Evolutionary conservation across 1,140 invertebrate species (phyloP).

Genomic region (Zelostemma sp.): DNA sequence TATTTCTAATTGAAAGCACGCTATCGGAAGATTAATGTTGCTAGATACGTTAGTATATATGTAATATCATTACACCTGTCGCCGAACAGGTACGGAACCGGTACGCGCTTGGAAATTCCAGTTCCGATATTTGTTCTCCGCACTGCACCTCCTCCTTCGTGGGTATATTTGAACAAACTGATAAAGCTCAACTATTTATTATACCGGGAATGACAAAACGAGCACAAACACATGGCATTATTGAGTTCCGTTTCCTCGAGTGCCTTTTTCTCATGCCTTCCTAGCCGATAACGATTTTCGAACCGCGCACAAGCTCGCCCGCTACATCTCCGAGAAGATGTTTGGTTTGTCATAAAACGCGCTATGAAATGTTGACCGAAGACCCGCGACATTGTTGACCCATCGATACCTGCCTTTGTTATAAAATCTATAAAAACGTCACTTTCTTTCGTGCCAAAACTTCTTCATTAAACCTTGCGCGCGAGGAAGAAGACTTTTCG

Average conservation of each 20-base stretch:
- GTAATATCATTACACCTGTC: conserved; percentile 26
- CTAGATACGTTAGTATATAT: conserved; percentile 7
- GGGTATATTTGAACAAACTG: conserved; percentile 57
- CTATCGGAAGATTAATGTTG: conserved; percentile 21
- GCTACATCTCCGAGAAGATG: conserved; percentile 28
- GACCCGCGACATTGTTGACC: conserved; percentile 18
- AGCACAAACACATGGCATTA: conserved; percentile 50
- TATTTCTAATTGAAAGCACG: conserved; percentile 7
- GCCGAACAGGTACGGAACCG: conserved; percentile 30
- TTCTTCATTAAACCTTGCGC: too few relatives aligned
- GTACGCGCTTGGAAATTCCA: conserved; percentile 41
- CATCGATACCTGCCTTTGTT: conserved; percentile 17
- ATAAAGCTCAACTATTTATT: conserved; percentile 60
- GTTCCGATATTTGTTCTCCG: conserved; percentile 48
- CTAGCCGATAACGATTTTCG: conserved; percentile 53
- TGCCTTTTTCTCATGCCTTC: conserved; percentile 19
- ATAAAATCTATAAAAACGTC: conserved; percentile 18
- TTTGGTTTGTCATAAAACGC: conserved; percentile 60
- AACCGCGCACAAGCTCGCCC: conserved; percentile 1
- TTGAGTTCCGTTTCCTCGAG: conserved; percentile 32
- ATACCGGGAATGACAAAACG: conserved; percentile 38
- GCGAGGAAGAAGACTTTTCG: too few relatives aligned
- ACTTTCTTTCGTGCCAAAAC: too few relatives aligned
- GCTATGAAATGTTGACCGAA: conserved; percentile 33
- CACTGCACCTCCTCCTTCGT: conserved; percentile 48